phyloP scores from a whole-genome alignment of 1,140 invertebrate genomes.

The Gerris buenoi region DNA sequence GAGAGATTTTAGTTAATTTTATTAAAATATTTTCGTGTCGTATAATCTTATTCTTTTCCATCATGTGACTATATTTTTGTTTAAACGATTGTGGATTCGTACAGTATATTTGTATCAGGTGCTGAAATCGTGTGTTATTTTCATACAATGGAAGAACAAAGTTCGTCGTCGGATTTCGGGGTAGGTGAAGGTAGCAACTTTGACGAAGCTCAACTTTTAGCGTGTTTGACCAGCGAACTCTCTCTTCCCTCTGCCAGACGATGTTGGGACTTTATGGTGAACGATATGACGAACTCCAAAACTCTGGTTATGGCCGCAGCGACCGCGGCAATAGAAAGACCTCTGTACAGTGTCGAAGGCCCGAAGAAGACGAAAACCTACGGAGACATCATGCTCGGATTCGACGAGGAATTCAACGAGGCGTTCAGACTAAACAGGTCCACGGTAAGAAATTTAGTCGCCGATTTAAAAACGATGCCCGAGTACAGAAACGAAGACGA shows the following conservation, averaged over 20 bases:
- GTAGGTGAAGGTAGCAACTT: background rate
- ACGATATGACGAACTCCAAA: background rate
- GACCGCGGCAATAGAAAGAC: background rate
- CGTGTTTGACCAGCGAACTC: background rate
- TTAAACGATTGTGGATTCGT: too few relatives aligned
- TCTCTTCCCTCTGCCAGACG: background rate
- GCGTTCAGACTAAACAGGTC: background rate
- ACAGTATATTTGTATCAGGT: background rate
- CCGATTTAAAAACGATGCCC: background rate
- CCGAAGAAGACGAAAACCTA: constrained; percentile 1
- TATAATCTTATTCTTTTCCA: too few relatives aligned
- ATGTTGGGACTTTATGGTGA: background rate
- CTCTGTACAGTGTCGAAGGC: background rate
- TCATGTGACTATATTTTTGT: too few relatives aligned
- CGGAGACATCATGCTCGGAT: background rate
- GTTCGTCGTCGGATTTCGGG: background rate
- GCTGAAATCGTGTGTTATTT: background rate
- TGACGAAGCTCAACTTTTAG: background rate
- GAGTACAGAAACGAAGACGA: background rate
- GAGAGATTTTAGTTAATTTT: too few relatives aligned
- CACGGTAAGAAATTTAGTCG: background rate
- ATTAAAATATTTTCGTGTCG: too few relatives aligned
- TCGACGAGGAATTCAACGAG: background rate
- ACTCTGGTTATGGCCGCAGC: background rate
- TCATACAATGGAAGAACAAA: background rate